phyloP scores from a whole-genome alignment of 2,113 vertebrate genomes.

The Bos taurus region DNA sequence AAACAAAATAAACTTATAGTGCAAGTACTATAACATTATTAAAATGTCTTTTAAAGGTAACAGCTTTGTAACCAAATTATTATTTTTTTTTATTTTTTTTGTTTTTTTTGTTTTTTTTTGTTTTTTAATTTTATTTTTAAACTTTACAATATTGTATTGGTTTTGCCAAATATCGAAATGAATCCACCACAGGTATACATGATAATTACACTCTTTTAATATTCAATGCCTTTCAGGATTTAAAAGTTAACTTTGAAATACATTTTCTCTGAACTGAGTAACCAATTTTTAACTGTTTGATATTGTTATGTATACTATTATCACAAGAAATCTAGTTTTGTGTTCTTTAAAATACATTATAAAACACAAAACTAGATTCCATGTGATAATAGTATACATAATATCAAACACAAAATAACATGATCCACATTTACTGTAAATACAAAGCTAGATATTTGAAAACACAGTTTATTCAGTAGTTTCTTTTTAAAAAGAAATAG shows the following conservation, averaged over 20 bases:
- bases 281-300: neutral
- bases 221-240: neutral
- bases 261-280: neutral
- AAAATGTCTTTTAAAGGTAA: neutral
- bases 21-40: neutral
- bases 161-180: too few relatives aligned
- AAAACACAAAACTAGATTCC: neutral
- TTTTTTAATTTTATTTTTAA: too few relatives aligned
- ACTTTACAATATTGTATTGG: too few relatives aligned
- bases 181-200: too few relatives aligned
- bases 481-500: neutral
- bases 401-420: neutral
- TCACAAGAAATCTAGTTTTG: too few relatives aligned
- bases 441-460: neutral
- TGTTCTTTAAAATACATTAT: neutral
- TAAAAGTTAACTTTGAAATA: neutral
- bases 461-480: neutral
- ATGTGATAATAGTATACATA: neutral
- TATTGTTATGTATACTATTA: too few relatives aligned
- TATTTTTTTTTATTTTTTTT: too few relatives aligned
- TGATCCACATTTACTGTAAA: neutral
- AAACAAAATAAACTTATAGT: slow-evolving; percentile 6
- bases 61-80: neutral
- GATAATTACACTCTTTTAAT: neutral
- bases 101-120: too few relatives aligned